phyloP scores from a whole-genome alignment of 2,113 vertebrate genomes.

The Muscicapa adusta region DNA sequence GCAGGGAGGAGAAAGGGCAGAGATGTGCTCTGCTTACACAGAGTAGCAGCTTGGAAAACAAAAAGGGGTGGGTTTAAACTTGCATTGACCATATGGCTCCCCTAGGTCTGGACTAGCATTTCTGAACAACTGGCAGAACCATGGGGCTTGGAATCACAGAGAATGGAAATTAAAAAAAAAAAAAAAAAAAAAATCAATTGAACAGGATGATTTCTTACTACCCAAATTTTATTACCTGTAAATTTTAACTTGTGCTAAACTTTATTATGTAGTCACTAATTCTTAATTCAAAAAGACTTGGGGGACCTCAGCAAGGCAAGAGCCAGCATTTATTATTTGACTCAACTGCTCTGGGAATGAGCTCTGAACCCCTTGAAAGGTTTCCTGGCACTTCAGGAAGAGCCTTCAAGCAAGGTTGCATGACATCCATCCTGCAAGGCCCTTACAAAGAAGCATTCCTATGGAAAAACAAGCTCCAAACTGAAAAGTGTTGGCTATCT shows the following conservation, averaged over 20 bases:
- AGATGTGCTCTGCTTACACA: background rate
- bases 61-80: background rate
- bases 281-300: background rate
- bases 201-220: background rate
- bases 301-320: background rate
- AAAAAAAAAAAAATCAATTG: background rate
- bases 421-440: background rate
- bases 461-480: background rate
- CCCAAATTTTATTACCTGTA: background rate
- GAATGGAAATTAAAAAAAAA: background rate
- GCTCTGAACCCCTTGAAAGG: background rate
- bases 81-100: rapidly evolving
- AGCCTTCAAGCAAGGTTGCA: background rate
- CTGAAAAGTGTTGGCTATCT: background rate
- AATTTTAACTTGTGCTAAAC: background rate
- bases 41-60: background rate
- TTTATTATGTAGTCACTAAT: background rate
- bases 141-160: background rate
- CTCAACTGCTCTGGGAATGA: background rate
- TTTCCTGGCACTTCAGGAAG: background rate
- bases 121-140: background rate
- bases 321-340: background rate
- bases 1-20: background rate
- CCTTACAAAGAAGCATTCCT: background rate
- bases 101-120: too few relatives aligned